Percentiles rank a stretch among this genome's conserved stretches.
These are phyloP conservation scores for Nasonia longicornis DNA, from an alignment of 1,140 invertebrate genomes.

Conservation along the genomic window DNA sequence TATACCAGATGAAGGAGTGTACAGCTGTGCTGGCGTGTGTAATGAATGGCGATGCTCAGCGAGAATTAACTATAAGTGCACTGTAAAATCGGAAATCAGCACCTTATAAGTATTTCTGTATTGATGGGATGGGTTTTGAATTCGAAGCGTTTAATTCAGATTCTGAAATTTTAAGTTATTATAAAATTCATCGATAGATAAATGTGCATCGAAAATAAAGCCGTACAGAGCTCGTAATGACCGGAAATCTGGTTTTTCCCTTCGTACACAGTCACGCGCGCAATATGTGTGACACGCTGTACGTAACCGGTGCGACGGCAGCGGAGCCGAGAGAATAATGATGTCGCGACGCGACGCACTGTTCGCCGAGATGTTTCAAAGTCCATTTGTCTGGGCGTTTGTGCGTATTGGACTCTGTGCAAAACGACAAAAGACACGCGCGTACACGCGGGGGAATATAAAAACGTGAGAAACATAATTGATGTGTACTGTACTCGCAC, in stretches of 20 bases:
- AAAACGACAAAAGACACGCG: neutral
- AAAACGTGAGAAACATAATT: neutral
- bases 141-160: no score
- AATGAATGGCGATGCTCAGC: neutral
- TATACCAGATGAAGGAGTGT: neutral
- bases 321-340: slow-evolving; percentile 11
- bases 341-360: neutral
- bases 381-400: neutral
- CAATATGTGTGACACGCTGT: neutral
- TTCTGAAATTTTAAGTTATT: no score
- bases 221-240: neutral
- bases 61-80: neutral
- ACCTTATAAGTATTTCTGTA: no score
- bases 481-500: neutral
- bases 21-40: neutral
- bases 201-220: slow-evolving; percentile 8
- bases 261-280: neutral
- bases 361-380: neutral
- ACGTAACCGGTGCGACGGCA: neutral
- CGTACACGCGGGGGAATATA: neutral
- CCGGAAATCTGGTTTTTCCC: slow-evolving; percentile 23
- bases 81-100: neutral
- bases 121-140: no score
- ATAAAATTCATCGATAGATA: neutral
- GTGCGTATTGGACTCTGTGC: no score